Evolutionary conservation across 2,888 invertebrate species (phyloP).

Genomic region (Drosophila hamatofila): DNA sequence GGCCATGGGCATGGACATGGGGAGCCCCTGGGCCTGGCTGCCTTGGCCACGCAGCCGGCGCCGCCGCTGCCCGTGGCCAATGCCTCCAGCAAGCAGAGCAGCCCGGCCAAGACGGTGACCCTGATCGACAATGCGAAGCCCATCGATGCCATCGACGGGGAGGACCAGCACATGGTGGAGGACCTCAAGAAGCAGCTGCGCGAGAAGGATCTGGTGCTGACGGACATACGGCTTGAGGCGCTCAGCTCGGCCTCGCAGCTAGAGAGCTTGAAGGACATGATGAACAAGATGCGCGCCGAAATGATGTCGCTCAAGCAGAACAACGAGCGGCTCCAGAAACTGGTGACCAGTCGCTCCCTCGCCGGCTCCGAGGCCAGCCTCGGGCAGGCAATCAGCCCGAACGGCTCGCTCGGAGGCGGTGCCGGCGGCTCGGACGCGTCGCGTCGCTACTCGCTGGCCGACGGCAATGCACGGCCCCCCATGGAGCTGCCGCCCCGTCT

Average conservation of each 20-base stretch:
- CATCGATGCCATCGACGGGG: constrained; percentile 85
- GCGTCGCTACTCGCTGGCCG: constrained; percentile 87
- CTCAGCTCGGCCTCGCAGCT: constrained; percentile 98
- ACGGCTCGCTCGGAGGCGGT: constrained; percentile 85
- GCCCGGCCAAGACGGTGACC: constrained; percentile 85
- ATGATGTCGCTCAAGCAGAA: constrained; percentile 98
- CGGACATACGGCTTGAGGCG: constrained; percentile 98
- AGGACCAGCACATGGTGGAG: constrained; percentile 87
- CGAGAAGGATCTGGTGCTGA: constrained; percentile 98
- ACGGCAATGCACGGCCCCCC: constrained; percentile 85
- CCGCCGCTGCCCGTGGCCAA: constrained; percentile 79
- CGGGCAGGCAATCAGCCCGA: constrained; percentile 85
- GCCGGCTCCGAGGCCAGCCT: constrained; percentile 88
- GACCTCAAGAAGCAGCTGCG: constrained; percentile 96
- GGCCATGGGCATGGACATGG: constrained; percentile 43
- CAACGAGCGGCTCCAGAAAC: constrained; percentile 95
- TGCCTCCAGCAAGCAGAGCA: constrained; percentile 82
- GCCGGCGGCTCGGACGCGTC: constrained; percentile 84
- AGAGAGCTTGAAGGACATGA: constrained; percentile 97
- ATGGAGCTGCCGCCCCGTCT: constrained; percentile 85
- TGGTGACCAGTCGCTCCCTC: constrained; percentile 90
- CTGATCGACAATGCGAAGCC: constrained; percentile 85
- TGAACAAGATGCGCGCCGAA: constrained; percentile 97
- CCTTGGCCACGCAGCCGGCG: constrained; percentile 81
- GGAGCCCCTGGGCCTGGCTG: constrained; percentile 74